Evolutionary conservation across 2,888 invertebrate species (phyloP), one percentile per base, ranked within the genome.

Genomic region (Antitype chi): DNA sequence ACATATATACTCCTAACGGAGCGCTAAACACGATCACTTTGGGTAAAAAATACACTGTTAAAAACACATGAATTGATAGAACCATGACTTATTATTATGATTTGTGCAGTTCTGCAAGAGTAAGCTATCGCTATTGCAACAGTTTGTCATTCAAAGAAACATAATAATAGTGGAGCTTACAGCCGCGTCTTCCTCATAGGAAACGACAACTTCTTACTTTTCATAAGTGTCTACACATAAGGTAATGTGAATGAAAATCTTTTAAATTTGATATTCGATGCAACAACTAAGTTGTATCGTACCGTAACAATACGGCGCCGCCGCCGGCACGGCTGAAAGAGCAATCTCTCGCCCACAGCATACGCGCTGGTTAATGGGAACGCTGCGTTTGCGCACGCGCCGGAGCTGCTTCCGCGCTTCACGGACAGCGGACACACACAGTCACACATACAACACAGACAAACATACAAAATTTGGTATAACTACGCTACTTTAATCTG

Each of bases 311-410:
- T 63, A 55, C 62, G n/a, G n/a, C n/a, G n/a, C n/a, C 32, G 1
- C 1, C 38, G 47, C 59, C 73, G 28, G 28, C 49, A 85, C 70
- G 74, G 71, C 70, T 85, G 85, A 85, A 85, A 76, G 85, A 81
- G 55, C 85, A 81, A 74, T 63, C 67, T 60, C 28, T 49, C 47
- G 67, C 71, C 38, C 68, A 52, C 67, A 7, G 60, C 62, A 28
- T 73, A 66, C 60, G 70, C 71, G 69, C 73, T 75, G 72, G 47
- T 55, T 57, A 55, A 49, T 69, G 53, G 62, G 25, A 52, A 52
- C 60, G 70, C 67, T 55, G 81, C 68, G 59, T 73, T 53, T 43
- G 47, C 63, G 70, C 80, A 47, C 49, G 52, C 13, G 23, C n/a
- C 32, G 68, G 43, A n/a, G 57, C n/a, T 47, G 53, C 77, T 86